Evolutionary conservation across 2,888 invertebrate genomes (phyloP), one percentile per base, ranked within the genome.

Genomic region (Thymelicus acteon): DNA sequence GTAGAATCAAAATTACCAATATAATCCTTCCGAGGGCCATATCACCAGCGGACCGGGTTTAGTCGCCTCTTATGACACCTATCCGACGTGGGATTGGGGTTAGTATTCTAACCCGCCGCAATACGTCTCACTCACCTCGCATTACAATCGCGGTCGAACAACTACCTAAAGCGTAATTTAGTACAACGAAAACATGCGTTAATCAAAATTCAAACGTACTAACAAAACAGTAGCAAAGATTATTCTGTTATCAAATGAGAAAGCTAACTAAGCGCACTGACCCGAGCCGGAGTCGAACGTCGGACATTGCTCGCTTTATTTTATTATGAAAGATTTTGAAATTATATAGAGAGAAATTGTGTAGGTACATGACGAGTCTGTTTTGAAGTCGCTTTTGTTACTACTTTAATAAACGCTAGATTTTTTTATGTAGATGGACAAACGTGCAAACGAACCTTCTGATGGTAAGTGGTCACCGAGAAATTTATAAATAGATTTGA

Each of bases 141-240:
- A 5, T 31, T 31, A 31, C 31, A 31, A 31, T 3, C n/a, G 12
- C 60, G 44, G 47, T 68, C 47, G 15, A 47, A 48, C 68, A 47
- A 12, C 10, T 47, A 13, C 62, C 44, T 57, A 8, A 67, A 58
- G 7, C 37, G 8, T 69, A 63, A 69, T 69, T 69, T 61, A 31
- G 57, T 61, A 47, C 57, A 57, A 63, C 62, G 48, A 69, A 69
- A 69, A 63, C 57, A 62, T 44, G 58, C 62, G 68, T 63, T 69
- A 69, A 69, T 67, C 60, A 60, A 67, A 73, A 72, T 69, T 65
- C 57, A 67, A 64, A 67, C 64, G 64, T 67, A 67, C 67, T 62
- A 68, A 57, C 58, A 63, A 77, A 78, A 83, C 84, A 77, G 84
- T 84, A 84, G 84, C 84, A 48, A 78, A 76, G 75, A 63, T 63